phyloP scores from a whole-genome alignment of 2,888 invertebrate genomes.

The Acholoe squamosa region DNA sequence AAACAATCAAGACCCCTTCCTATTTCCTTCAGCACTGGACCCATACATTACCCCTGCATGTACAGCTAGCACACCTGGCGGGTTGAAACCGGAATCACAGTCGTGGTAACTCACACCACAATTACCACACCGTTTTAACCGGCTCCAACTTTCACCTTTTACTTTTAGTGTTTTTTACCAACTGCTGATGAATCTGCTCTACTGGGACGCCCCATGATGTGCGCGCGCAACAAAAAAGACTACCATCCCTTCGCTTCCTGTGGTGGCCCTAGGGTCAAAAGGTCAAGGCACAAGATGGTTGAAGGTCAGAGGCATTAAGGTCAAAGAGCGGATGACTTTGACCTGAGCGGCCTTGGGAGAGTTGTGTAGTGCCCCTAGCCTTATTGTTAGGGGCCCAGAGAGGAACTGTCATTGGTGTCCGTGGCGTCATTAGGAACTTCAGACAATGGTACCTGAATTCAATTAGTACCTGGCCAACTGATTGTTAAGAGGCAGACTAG shows the following conservation, averaged over 20 bases:
- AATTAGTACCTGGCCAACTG: no score
- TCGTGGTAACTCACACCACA: neutral
- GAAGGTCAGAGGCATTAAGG: neutral
- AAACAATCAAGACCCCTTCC: no score
- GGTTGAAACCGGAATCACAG: neutral
- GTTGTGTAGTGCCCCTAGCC: no score
- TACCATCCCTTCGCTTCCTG: neutral
- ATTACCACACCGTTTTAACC: conserved; percentile 9
- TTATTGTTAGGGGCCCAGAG: no score
- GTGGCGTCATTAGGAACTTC: no score
- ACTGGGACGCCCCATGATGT: neutral
- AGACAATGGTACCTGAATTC: no score
- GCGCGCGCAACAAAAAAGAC: neutral
- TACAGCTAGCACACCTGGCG: no score
- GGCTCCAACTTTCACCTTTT: conserved; percentile 5
- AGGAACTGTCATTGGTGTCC: no score
- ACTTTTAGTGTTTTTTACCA: neutral
- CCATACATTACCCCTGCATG: no score
- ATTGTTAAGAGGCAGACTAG: no score
- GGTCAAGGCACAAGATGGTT: neutral
- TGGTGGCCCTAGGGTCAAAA: neutral
- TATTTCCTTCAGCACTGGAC: no score
- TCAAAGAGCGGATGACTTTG: neutral
- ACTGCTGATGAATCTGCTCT: neutral
- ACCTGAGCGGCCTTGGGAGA: neutral